phyloP scores from a whole-genome alignment of 1,140 invertebrate species.

The Carposina sasakii region DNA sequence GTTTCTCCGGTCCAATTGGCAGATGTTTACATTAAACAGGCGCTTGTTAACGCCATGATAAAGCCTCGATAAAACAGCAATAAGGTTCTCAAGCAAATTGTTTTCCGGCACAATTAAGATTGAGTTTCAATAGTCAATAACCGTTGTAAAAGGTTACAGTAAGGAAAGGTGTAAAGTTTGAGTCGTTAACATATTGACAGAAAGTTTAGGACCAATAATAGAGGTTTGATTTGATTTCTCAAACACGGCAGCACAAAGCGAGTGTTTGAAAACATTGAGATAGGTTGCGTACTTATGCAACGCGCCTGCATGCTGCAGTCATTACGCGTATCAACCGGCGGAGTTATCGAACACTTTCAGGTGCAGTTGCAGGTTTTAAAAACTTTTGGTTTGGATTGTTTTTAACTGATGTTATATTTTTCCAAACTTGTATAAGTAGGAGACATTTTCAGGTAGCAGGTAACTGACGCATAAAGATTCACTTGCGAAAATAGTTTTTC shows the following conservation, averaged over 20 bases:
- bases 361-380: too few species aligned
- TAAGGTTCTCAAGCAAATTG: slow-evolving; percentile 39
- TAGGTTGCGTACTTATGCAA: too few species aligned
- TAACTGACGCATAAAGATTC: too few species aligned
- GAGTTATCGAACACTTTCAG: too few species aligned
- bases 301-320: too few species aligned
- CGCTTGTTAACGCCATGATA: slow-evolving; percentile 36
- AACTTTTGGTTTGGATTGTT: too few species aligned
- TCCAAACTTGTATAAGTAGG: too few species aligned
- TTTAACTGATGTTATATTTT: too few species aligned
- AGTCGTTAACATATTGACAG: slow-evolving; percentile 42
- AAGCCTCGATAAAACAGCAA: slow-evolving; percentile 36
- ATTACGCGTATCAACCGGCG: too few species aligned
- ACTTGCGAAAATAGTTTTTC: too few species aligned
- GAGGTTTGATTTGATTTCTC: slow-evolving; percentile 16
- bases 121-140: slow-evolving; percentile 55
- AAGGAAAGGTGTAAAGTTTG: slow-evolving; percentile 26
- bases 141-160: slow-evolving; percentile 38
- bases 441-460: too few species aligned
- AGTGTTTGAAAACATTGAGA: slow-evolving; percentile 16
- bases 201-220: slow-evolving; percentile 31
- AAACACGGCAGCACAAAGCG: slow-evolving; percentile 6
- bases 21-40: slow-evolving; percentile 42
- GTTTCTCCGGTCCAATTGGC: slow-evolving; percentile 12
- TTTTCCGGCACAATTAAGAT: slow-evolving; percentile 56